These are phyloP conservation scores for Tanytarsus gracilentus DNA, from an alignment of 2,888 invertebrate genomes.

Conservation along the genomic window DNA sequence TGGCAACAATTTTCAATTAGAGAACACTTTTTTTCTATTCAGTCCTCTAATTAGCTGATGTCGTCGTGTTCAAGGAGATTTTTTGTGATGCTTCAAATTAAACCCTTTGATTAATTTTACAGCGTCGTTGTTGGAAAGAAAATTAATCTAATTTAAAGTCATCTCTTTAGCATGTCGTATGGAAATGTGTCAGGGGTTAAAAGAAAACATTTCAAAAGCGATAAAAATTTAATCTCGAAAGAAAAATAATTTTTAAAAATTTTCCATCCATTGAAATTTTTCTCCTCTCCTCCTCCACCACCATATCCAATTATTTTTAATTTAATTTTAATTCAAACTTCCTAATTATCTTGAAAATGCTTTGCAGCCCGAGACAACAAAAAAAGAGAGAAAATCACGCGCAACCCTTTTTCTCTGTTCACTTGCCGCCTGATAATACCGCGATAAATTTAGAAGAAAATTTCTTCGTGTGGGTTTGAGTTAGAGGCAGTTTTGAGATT, in stretches of 20 bases:
- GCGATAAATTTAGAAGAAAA: too few species aligned
- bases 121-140: conserved; percentile 7
- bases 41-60: too few species aligned
- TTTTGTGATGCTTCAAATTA: conserved; percentile 15
- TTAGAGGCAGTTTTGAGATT: too few species aligned
- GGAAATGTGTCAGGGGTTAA: background rate
- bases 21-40: too few species aligned
- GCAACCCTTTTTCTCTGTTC: background rate
- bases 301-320: conserved; percentile 27
- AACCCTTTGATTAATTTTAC: conserved; percentile 25
- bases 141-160: conserved; percentile 26
- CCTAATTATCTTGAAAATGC: conserved; percentile 26
- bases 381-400: background rate
- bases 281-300: background rate
- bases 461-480: too few species aligned
- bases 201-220: background rate
- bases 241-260: background rate
- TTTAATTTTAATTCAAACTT: conserved; percentile 27
- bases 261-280: conserved; percentile 4
- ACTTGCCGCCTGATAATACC: background rate
- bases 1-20: too few species aligned
- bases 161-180: background rate
- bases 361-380: background rate
- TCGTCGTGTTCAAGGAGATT: too few species aligned
- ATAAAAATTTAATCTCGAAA: background rate